Base-by-base conservation (phyloP, 2,888 invertebrate species). In the Volucella bombylans region DNA sequence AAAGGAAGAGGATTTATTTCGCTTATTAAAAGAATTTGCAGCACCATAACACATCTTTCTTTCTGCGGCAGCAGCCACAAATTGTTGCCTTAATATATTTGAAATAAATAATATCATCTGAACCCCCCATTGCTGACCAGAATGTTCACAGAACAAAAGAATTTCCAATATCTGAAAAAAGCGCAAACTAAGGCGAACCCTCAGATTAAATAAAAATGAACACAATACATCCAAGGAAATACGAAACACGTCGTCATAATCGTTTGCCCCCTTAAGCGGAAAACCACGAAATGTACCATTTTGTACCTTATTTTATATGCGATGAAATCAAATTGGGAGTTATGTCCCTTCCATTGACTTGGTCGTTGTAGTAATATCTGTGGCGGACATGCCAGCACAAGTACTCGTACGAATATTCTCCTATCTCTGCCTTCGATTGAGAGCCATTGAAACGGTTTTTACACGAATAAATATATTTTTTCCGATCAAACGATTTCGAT, bases 261-360 rank as follows among this genome's bases (percentile, higher is more conserved):
- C 83, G 83, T 71, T 85, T 80, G 83, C 65, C 67, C 76, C 83
- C 80, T 85, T 80, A 65, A 85, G 83, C 83, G 76, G 71, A 80
- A 83, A 85, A 76, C 83, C 83, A 85, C 83, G 80, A 80, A 76
- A 85, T 65, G 83, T 80, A 59, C 78, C 82, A 79, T 83, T 79
- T 52, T 74, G 79, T 64, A 79, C 74, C 79, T 74, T 85, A 80
- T 85, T 80, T 80, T 85, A 80, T 76, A 85, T 76, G 67, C 83
- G 71, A 80, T 76, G 80, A 76, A 85, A 85, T 85, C 74, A 85
- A 85, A 85, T 85, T 80, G 83, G 80, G 80, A 80, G 80, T 85
- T 85, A 80, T 76, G 83, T 85, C 83, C 83, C 52, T 85, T 80
- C 80, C 76, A 85, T 83, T 83, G 74, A 79, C 73, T 80, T 74